Conservation (phyloP, 35 echinoderm and acorn worm genomes). For the Acanthaster planci region DNA sequence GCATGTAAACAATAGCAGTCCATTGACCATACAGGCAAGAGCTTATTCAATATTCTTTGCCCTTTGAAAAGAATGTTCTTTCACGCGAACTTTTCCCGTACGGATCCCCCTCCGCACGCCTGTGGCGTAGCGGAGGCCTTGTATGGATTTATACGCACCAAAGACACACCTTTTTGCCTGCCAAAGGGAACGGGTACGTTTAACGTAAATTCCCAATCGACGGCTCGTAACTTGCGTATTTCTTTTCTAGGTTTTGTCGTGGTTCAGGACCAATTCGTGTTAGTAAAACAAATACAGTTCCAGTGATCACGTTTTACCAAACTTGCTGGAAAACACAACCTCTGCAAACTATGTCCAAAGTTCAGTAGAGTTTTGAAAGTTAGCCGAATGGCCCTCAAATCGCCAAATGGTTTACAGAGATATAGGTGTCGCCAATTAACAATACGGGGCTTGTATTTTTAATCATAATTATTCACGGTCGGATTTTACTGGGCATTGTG, state of each 20-base stretch:
- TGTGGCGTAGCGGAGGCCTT: constrained; percentile 12
- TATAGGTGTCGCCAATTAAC: not conserved
- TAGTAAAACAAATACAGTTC: too few species aligned
- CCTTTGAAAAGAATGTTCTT: constrained; percentile 29
- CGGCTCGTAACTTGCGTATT: too few species aligned
- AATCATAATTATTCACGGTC: constrained; percentile 15
- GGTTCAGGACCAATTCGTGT: too few species aligned
- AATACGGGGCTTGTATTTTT: constrained; percentile 19
- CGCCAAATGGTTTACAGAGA: not conserved
- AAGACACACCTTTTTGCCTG: too few species aligned
- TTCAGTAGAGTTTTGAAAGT: too few species aligned
- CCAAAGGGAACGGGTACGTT: too few species aligned
- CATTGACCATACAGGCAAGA: constrained; percentile 24
- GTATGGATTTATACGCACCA: not conserved
- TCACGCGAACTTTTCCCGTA: constrained; percentile 24
- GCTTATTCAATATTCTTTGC: constrained; percentile 24
- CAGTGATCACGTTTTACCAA: too few species aligned
- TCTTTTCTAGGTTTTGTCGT: too few species aligned
- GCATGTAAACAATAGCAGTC: constrained; percentile 31
- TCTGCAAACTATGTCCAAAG: too few species aligned
- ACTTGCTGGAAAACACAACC: too few species aligned
- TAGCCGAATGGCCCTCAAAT: not conserved
- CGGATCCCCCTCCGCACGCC: not conserved
- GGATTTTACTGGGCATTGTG: not conserved
- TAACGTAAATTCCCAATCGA: too few species aligned